Evolutionary conservation across 2,888 invertebrate species (phyloP).

Genomic region (Pristionchus fissidentatus): DNA sequence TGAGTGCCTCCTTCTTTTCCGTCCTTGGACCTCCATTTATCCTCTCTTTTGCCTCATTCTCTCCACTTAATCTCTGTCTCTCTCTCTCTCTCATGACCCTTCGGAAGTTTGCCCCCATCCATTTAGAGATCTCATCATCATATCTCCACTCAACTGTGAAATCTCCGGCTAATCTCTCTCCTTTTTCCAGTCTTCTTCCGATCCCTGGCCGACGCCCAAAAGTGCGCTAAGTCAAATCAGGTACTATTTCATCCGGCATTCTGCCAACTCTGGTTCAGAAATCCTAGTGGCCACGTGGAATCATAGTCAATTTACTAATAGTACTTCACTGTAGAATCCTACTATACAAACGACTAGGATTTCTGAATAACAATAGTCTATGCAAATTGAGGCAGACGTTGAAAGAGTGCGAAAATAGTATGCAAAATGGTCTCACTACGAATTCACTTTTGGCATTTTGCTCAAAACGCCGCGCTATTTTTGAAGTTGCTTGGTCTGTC

Average conservation of each 20-base stretch:
- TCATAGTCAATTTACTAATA: no score
- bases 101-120: conserved; percentile 27
- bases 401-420: no score
- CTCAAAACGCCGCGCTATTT: no score
- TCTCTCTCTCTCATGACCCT: background rate
- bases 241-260: no score
- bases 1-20: background rate
- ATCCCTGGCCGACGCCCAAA: background rate
- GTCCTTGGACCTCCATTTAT: conserved; percentile 38
- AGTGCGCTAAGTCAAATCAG: background rate
- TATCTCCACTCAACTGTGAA: conserved; percentile 40
- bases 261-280: no score
- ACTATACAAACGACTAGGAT: no score
- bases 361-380: no score
- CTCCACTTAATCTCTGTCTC: conserved; percentile 26
- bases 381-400: no score
- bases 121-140: conserved; percentile 30
- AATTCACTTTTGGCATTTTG: no score
- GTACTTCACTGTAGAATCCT: no score
- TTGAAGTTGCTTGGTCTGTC: background rate
- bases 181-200: background rate
- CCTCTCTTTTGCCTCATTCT: conserved; percentile 1
- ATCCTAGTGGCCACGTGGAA: no score
- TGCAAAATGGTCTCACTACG: no score
- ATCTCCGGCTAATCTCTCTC: conserved; percentile 22